phyloP scores from a whole-genome alignment of 2,113 vertebrate species.

The Phasianus colchicus region DNA sequence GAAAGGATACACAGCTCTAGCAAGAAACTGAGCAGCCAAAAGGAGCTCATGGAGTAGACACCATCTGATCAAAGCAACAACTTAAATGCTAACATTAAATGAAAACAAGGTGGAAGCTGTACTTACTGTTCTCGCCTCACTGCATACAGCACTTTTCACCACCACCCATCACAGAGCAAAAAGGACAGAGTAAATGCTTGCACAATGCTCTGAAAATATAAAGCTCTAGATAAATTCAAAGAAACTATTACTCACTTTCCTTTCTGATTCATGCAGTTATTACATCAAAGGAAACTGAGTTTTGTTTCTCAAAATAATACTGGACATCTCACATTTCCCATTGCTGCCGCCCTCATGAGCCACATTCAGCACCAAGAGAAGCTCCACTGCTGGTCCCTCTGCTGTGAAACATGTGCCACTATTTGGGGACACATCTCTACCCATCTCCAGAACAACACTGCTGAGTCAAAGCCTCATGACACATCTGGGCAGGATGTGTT shows the following conservation, averaged over 20 bases:
- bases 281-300: constrained; percentile 2
- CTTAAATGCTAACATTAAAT: background rate
- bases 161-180: background rate
- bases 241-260: constrained; percentile 20
- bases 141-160: background rate
- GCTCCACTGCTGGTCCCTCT: background rate
- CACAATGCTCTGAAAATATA: background rate
- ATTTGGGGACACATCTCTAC: background rate
- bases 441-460: background rate
- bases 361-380: background rate
- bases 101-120: background rate
- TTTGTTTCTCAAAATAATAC: background rate
- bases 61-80: background rate
- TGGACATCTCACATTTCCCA: background rate
- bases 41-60: background rate
- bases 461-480: constrained; percentile 9
- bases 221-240: background rate
- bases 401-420: background rate
- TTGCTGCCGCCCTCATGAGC: background rate
- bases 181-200: background rate
- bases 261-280: background rate
- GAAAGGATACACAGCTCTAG: background rate
- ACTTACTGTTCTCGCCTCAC: background rate
- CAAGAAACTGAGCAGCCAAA: background rate
- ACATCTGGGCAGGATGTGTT: background rate